Conservation (phyloP, 2,113 vertebrate species). For the Corapipo altera region DNA sequence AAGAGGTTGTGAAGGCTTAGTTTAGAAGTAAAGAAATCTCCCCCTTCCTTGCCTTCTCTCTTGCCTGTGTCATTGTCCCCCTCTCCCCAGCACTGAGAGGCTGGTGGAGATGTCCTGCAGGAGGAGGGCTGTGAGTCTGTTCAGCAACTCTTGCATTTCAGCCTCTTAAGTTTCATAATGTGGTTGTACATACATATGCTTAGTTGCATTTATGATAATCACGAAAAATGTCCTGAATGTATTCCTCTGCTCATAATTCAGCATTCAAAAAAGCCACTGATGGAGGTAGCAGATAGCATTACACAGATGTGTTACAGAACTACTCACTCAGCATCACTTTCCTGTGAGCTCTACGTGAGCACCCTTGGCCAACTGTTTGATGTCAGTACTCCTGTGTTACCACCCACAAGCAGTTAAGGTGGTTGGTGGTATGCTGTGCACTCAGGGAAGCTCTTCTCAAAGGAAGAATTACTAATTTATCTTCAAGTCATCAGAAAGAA, state of each 20-base stretch:
- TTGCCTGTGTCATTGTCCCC: not conserved
- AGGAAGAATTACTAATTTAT: not conserved
- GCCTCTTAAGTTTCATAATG: not conserved
- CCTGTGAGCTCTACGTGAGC: not conserved
- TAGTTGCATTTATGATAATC: not conserved
- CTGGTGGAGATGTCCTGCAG: not conserved
- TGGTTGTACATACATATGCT: not conserved
- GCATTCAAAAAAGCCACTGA: not conserved
- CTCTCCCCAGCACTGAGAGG: not conserved
- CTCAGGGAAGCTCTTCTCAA: not conserved
- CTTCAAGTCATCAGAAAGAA: not conserved
- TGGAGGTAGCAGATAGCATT: not conserved
- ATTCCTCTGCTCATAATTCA: not conserved
- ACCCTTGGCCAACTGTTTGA: not conserved
- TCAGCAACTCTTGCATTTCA: not conserved
- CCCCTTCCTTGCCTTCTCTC: not conserved
- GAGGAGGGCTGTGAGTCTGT: not conserved
- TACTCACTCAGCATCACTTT: not conserved
- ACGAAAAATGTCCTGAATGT: not conserved
- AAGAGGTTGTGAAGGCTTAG: not conserved
- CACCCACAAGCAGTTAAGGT: constrained; percentile 4
- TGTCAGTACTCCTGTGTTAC: not conserved
- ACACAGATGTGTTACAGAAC: not conserved
- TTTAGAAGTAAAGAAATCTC: not conserved
- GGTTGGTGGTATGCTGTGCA: not conserved